Evolutionary conservation across 2,888 invertebrate species (phyloP).

Genomic region (Drosophila quinaria): DNA sequence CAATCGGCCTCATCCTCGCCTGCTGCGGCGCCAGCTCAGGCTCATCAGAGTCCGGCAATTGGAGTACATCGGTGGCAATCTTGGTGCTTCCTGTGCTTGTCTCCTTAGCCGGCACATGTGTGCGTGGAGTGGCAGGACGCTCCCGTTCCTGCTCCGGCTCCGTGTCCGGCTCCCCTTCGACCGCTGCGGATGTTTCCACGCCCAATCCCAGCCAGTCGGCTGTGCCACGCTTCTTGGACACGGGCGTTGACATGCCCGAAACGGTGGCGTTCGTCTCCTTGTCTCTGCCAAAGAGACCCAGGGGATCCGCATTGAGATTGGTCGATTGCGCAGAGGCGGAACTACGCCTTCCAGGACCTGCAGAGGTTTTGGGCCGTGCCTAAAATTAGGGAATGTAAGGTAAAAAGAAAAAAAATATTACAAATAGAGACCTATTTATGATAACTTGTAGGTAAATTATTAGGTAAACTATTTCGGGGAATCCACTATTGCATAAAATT

Average conservation of each 20-base stretch:
- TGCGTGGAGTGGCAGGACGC: constrained; percentile 42
- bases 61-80: constrained; percentile 49
- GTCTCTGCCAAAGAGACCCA: constrained; percentile 73
- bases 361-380: constrained; percentile 82
- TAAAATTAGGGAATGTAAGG: constrained; percentile 49
- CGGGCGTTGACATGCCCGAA: constrained; percentile 75
- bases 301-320: constrained; percentile 68
- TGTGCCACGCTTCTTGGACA: constrained; percentile 74
- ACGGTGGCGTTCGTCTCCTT: constrained; percentile 64
- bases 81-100: constrained; percentile 25
- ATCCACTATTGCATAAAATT: too few species aligned
- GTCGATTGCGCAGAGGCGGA: constrained; percentile 72
- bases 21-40: constrained; percentile 24
- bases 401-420: too few species aligned
- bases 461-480: too few species aligned
- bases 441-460: too few species aligned
- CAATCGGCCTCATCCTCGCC: not conserved
- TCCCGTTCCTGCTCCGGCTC: not conserved
- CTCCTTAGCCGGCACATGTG: constrained; percentile 25
- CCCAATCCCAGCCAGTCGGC: constrained; percentile 85
- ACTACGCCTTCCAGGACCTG: constrained; percentile 80
- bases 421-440: too few species aligned
- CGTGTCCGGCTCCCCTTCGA: constrained; percentile 6
- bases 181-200: constrained; percentile 55
- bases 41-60: constrained; percentile 50